phyloP scores from a whole-genome alignment of 2,797 vertebrate genomes.

The Oceanodroma leucorhoa region DNA sequence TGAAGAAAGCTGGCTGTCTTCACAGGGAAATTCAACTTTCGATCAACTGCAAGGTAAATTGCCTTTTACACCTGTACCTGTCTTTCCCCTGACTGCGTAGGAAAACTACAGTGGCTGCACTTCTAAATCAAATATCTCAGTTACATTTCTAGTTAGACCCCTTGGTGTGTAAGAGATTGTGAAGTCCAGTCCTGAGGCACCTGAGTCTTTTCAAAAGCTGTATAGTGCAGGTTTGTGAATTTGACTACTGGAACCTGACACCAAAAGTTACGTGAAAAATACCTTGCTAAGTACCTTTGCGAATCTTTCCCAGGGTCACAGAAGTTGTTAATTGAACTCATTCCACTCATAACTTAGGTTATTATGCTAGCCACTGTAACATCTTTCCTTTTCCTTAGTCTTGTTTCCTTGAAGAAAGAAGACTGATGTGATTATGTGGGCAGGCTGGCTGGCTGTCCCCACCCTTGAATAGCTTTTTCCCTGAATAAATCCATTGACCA shows the following conservation, averaged over 20 bases:
- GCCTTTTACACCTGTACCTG: not conserved
- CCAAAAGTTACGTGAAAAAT: not conserved
- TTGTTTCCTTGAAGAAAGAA: not conserved
- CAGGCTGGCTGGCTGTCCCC: not conserved
- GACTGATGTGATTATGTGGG: not conserved
- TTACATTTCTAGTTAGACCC: not conserved
- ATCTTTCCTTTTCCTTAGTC: not conserved
- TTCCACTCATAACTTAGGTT: not conserved
- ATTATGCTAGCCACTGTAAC: not conserved
- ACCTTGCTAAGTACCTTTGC: not conserved
- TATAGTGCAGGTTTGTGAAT: not conserved
- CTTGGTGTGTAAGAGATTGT: not conserved
- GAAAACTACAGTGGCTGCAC: not conserved
- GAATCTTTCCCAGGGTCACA: not conserved
- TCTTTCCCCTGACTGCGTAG: not conserved
- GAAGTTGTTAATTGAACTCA: not conserved
- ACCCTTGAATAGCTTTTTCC: not conserved
- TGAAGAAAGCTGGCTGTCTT: not conserved
- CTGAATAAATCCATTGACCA: not conserved
- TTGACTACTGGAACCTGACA: not conserved
- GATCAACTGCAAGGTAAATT: not conserved
- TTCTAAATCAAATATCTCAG: not conserved
- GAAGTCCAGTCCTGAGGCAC: not conserved
- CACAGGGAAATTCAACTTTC: not conserved
- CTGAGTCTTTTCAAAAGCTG: not conserved